Percentiles rank a stretch among this genome's conserved stretches.
Conservation (phyloP, 2,113 vertebrate species). For the Willisornis vidua region DNA sequence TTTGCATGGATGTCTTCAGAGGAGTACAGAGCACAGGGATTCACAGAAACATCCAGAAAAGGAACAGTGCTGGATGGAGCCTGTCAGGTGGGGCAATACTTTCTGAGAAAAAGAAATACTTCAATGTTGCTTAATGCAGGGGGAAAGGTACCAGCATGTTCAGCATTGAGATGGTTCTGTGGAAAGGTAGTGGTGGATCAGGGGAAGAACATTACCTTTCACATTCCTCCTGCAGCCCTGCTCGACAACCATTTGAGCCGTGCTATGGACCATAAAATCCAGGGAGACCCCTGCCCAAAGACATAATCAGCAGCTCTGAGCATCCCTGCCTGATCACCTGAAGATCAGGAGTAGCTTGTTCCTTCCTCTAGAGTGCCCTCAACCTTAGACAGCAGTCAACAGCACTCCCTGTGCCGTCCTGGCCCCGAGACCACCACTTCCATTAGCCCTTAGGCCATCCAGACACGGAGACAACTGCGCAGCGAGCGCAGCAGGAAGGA, state of each 20-base stretch:
- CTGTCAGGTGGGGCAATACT: fast-evolving
- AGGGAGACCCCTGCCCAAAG: background rate
- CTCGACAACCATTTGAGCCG: fast-evolving
- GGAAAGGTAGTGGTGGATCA: background rate
- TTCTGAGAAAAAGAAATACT: background rate
- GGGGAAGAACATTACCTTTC: background rate
- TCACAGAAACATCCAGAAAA: background rate
- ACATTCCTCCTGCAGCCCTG: background rate
- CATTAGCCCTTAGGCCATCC: background rate
- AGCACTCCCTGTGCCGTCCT: fast-evolving
- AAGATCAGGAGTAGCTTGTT: background rate
- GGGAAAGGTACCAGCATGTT: background rate
- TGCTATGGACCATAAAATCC: background rate
- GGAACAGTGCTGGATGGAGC: background rate
- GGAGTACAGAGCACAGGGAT: background rate
- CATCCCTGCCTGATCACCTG: background rate
- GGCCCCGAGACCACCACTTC: background rate
- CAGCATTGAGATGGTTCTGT: background rate
- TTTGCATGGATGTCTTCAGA: background rate
- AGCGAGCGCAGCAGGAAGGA: background rate
- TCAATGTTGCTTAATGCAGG: background rate
- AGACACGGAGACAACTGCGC: fast-evolving
- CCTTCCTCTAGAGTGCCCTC: background rate
- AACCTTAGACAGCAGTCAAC: fast-evolving
- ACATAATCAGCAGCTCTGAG: background rate